Conservation (phyloP, 2,888 invertebrate genomes). For the Athalia circularis region DNA sequence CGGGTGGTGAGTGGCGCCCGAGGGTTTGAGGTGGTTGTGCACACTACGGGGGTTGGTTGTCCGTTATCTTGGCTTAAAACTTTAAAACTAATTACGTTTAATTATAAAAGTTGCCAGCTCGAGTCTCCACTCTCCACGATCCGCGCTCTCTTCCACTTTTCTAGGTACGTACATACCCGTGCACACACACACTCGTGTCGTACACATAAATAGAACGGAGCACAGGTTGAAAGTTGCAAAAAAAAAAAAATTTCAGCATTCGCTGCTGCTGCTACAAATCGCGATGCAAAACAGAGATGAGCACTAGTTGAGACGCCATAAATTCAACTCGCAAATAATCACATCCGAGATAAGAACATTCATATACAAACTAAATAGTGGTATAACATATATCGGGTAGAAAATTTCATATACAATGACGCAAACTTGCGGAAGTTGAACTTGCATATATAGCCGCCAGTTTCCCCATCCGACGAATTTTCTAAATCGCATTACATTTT, state of each 20-base stretch:
- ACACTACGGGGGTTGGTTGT: constrained; percentile 52
- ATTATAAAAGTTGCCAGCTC: constrained; percentile 69
- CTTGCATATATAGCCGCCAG: no score
- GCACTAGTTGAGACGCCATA: constrained; percentile 13
- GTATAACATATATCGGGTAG: not conserved
- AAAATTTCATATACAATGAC: constrained; percentile 2
- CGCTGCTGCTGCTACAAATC: no score
- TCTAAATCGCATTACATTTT: no score
- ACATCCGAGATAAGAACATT: constrained; percentile 25
- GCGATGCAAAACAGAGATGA: not conserved
- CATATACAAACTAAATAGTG: not conserved
- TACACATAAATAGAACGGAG: no score
- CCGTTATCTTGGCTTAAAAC: constrained; percentile 68
- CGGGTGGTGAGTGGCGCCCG: not conserved
- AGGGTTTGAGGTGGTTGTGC: no score
- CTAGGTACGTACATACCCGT: no score
- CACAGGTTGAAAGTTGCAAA: not conserved
- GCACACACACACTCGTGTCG: no score
- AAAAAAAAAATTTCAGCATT: not conserved
- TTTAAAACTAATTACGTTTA: constrained; percentile 71
- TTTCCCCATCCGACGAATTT: no score
- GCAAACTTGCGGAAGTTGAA: not conserved
- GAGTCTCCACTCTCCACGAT: constrained; percentile 11
- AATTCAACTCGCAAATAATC: constrained; percentile 25
- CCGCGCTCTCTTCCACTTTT: not conserved